A percentile compares a stretch with the other conserved stretches of the same genome.
phyloP scores from a whole-genome alignment of 2,888 invertebrate genomes.

The Micropterix aruncella region DNA sequence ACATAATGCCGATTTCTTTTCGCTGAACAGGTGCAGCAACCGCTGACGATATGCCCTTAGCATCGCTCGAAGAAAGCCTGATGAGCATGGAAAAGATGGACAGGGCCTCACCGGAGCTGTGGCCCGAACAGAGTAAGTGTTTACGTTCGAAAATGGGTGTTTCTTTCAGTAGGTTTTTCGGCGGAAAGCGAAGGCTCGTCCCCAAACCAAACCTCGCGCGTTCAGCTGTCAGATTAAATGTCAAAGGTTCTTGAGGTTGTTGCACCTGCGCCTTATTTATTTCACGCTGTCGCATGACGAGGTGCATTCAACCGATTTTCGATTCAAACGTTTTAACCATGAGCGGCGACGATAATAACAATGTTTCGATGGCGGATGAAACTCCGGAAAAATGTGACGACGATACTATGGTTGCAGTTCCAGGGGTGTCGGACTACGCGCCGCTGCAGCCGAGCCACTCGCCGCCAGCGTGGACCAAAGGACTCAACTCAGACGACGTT shows the following conservation, averaged over 20 bases:
- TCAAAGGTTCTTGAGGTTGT: not conserved
- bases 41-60: constrained; percentile 35
- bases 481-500: constrained; percentile 59
- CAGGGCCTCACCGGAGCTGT: constrained; percentile 88
- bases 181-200: not conserved
- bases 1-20: constrained; percentile 9
- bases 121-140: constrained; percentile 88
- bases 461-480: constrained; percentile 51
- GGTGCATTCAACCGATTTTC: constrained; percentile 20
- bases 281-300: not conserved
- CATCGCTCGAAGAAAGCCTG: constrained; percentile 56
- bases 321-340: constrained; percentile 18
- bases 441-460: constrained; percentile 46
- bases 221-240: no score
- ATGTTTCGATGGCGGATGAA: constrained; percentile 18
- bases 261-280: not conserved
- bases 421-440: constrained; percentile 78
- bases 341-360: constrained; percentile 1
- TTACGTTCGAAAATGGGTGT: constrained; percentile 8
- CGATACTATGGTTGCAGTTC: constrained; percentile 48
- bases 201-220: not conserved
- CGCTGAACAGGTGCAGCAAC: constrained; percentile 27
- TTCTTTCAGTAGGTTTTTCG: not conserved
- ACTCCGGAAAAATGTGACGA: constrained; percentile 20
- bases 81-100: constrained; percentile 84